Percentiles rank a stretch among this genome's conserved stretches.
Evolutionary conservation across 2,113 vertebrate species (phyloP).

Genomic region (Castor canadensis): DNA sequence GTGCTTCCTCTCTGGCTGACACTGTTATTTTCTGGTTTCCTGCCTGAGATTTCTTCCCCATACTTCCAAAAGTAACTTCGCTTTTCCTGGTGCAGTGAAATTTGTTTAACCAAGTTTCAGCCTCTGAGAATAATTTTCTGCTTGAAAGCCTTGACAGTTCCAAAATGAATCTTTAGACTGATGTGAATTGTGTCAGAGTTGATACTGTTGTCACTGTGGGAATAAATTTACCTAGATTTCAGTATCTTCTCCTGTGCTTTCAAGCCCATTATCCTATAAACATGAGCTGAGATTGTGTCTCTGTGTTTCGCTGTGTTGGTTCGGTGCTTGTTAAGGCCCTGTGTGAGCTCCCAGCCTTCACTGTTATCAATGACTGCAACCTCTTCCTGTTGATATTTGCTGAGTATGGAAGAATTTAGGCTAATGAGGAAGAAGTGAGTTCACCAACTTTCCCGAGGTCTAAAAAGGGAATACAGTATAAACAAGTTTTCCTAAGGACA

Average conservation of each 20-base stretch:
- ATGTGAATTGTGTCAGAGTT: neutral
- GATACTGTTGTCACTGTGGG: constrained; percentile 17
- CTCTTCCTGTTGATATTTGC: constrained; percentile 69
- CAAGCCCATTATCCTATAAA: neutral
- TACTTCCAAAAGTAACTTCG: constrained; percentile 39
- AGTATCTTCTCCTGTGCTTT: neutral
- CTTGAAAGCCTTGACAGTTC: constrained; percentile 49
- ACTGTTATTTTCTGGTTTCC: constrained; percentile 15
- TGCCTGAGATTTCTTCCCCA: neutral
- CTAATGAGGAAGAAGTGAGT: neutral
- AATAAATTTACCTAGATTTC: constrained; percentile 33
- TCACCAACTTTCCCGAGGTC: constrained; percentile 53
- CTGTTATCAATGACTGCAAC: neutral
- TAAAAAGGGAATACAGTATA: constrained; percentile 66
- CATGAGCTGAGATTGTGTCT: neutral
- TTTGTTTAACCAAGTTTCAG: constrained; percentile 52
- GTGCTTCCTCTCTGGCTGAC: neutral
- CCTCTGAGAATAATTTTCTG: constrained; percentile 40
- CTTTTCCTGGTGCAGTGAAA: constrained; percentile 55
- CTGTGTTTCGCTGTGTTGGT: neutral
- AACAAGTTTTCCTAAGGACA: constrained; percentile 79
- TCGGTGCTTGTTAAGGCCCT: neutral
- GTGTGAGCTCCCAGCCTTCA: neutral
- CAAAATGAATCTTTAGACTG: neutral
- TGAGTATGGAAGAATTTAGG: constrained; percentile 46